Base-by-base conservation (phyloP, 2,888 invertebrate species). In the Bellardia pandia region DNA sequence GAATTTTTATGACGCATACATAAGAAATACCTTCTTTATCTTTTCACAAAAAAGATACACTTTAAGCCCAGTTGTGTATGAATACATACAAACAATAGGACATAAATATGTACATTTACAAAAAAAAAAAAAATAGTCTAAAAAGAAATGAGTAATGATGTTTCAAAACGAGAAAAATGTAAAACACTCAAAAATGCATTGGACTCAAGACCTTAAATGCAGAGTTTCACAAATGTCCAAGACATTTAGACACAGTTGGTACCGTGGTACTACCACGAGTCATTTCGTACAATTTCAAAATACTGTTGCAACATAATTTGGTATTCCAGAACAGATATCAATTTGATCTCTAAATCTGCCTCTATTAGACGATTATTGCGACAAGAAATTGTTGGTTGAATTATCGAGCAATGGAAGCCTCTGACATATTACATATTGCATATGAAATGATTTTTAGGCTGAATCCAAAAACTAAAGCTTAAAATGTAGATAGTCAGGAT, bases 111-210 rank as follows among this genome's bases (percentile, higher is more conserved):
- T 56, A 68, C 40, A 76, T 56, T 58, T 62, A 51, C 14, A 33
- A 14, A 40, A 51, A 76, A 79, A 33, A 14, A 40, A 51, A 76
- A 79, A 79, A 66, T 76, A 80, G 77, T 64, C 53, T 37, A 81
- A 71, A 76, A 66, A 14, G 71, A 80, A 84, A 79, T 78, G 79
- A 78, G 48, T 62, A 66, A 64, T 48, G 60, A 72, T 53, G 33
- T 13, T 66, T 53, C 5, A 23, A 51, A 66, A 71, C 23, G 53
- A 45, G 14, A 7, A 48, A 23, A 42, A 77, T 56, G 8, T 56
- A 48, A 75, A 23, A 11, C 23, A 60, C 66, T 69, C 51, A 51
- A 48, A 48, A 78, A 56, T 74, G 75, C 79, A 82, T 74, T 42
- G 33, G 68, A 16, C 62, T 53, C 33, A 58, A 60, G 30, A 53